Base-by-base conservation (phyloP, 2,888 invertebrate genomes). In the Diogma glabrata region DNA sequence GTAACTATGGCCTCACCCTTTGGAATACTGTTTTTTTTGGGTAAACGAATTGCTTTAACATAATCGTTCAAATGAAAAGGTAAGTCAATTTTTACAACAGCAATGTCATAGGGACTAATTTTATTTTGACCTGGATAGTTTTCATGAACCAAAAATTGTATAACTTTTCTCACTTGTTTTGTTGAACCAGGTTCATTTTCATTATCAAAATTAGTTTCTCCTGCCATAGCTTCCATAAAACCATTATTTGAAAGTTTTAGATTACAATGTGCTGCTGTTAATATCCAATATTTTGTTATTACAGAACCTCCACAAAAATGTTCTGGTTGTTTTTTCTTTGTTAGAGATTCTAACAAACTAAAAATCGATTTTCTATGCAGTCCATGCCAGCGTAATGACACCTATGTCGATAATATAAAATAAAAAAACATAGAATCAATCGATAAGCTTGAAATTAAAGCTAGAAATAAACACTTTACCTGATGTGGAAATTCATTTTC, bases 51-150 rank as follows among this genome's bases (percentile, higher is more conserved):
- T 16, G 28, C 19, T 47, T 47, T 16, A 10, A 47, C 47, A 47
- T n/a, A 24, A 26, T 47, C 47, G n/a, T 47, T 47, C 19, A 47
- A 47, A 26, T 17, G 8, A 47, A 47, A 47, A 10, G 47, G 47
- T 26, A 19, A 7, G 10, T 28, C 28, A 2, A 47, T 16, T 47
- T 26, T 47, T 6, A n/a, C 19, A 10, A 47, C 24, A 17, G 26
- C 47, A 17, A 47, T 17, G 28, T 47, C 47, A 9, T 19, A 26
- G 1, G 47, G 47, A 1, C 17, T 19, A 8, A 47, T 19, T 1
- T 26, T n/a, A 30, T 26, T 28, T 17, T 28, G 26, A 17, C 47
- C 47, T 19, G 47, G 47, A 47, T 47, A 47, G 8, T 47, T 47
- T 28, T 47, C 47, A 10, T 47, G 47, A 4, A 28, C 30, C 6